Evolutionary conservation across 1,140 invertebrate species (phyloP), one percentile per base, ranked within the genome.

Genomic region (Eciton burchellii): DNA sequence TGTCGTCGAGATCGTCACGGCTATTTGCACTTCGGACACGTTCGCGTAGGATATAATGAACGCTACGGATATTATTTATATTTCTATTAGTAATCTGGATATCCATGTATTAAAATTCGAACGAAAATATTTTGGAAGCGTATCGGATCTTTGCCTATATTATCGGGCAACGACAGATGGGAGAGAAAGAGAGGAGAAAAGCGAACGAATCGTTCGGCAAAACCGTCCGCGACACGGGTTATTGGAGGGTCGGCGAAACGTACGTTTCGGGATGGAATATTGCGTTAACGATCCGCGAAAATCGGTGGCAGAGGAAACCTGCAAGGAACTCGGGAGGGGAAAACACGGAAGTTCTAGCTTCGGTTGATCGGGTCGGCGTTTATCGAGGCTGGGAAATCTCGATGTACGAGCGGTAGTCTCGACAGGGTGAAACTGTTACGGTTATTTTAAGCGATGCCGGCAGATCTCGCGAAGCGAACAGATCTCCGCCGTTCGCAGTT

Each of bases 401-500:
- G 63, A 79, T 79, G 56, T 79, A 68, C 57, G 49, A 79, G n/a
- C n/a, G n/a, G n/a, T 79, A 35, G n/a, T 35, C 56, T 21, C 35
- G 49, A 9, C 49, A 16, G 3, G 11, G 56, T 35, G 35, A 12
- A 26, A 56, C 14, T 19, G 19, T 76, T 21, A 19, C 45, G 26
- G 45, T 19, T 49, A 24, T 79, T 77, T 68, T 54, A 66, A 63
- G 45, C 41, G 72, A 77, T 21, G 24, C 6, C 45, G 73, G 52
- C 60, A 35, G 29, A 79, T 79, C 56, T 56, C 49, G 63, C 21
- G n/a, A n/a, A n/a, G 12, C 4, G 26, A 16, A 8, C 11, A n/a
- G 19, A 76, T 76, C 26, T 47, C 56, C 14, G 41, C 21, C 49
- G 49, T 0, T 68, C 49, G 8, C 19, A 45, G 49, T 77, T 79